A percentile compares a stretch with the other conserved stretches of the same genome.
These are phyloP conservation scores for Paraplagusia blochii DNA, from an alignment of 2,113 vertebrate species.

Conservation along the genomic window DNA sequence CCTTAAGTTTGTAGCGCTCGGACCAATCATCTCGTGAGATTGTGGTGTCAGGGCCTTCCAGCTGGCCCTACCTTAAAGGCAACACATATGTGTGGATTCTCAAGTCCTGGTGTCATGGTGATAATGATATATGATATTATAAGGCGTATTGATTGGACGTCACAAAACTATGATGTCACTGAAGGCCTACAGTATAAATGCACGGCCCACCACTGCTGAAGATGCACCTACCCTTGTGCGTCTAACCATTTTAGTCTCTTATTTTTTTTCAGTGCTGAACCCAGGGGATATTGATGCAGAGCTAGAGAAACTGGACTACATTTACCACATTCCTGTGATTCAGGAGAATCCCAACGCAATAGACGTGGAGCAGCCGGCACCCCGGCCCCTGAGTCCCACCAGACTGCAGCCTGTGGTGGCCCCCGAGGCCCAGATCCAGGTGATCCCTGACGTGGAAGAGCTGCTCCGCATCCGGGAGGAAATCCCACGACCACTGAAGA, in stretches of 20 bases:
- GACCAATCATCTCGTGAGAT: no score
- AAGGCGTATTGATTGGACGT: no score
- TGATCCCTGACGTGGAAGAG: conserved; percentile 76
- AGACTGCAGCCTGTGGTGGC: conserved; percentile 85
- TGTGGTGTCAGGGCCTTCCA: no score
- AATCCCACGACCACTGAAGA: conserved; percentile 87
- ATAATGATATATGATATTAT: no score
- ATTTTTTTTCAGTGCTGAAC: conserved; percentile 57
- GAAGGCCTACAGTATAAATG: no score
- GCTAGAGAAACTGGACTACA: conserved; percentile 65
- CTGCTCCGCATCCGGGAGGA: conserved; percentile 82
- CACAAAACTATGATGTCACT: no score
- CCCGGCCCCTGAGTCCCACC: conserved; percentile 86
- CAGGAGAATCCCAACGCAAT: conserved; percentile 30
- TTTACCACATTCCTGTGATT: conserved; percentile 30
- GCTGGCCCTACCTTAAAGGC: no score
- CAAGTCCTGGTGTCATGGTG: no score
- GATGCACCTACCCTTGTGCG: neutral
- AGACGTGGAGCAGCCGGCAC: conserved; percentile 25
- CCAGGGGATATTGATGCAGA: conserved; percentile 76
- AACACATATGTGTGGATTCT: no score
- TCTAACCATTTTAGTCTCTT: neutral
- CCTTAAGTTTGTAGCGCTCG: no score
- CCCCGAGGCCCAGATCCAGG: conserved; percentile 70
- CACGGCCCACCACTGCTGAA: no score